Evolutionary conservation across 1,140 invertebrate species (phyloP).

Genomic region (Brachionus rubens): DNA sequence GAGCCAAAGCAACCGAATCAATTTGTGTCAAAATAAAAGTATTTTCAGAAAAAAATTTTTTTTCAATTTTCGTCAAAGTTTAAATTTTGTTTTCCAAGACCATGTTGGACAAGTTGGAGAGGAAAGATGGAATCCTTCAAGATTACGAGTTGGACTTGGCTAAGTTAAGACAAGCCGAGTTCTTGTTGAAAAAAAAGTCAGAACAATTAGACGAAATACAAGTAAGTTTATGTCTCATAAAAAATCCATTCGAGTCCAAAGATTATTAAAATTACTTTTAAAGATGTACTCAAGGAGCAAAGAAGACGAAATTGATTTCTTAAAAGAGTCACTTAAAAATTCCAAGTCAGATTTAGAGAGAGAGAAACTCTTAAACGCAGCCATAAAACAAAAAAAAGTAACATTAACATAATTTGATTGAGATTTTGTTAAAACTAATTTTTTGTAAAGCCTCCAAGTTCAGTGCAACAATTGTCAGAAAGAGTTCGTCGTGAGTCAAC

Average conservation of each 20-base stretch:
- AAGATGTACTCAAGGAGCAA: constrained; percentile 52
- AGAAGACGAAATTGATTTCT: constrained; percentile 56
- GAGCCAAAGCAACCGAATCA: constrained; percentile 36
- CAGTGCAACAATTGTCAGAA: constrained; percentile 46
- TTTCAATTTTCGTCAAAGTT: background rate
- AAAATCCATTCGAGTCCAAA: background rate
- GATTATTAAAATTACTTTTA: constrained; percentile 41
- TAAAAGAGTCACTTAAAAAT: constrained; percentile 56
- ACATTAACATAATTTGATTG: background rate
- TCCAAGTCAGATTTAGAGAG: constrained; percentile 55
- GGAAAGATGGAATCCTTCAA: constrained; percentile 58
- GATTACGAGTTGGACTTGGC: constrained; percentile 58
- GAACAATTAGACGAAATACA: constrained; percentile 34
- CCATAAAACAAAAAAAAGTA: constrained; percentile 60
- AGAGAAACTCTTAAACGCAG: constrained; percentile 57
- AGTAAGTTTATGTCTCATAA: background rate
- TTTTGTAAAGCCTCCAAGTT: background rate
- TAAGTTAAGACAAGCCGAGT: constrained; percentile 53
- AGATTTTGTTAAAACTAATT: background rate
- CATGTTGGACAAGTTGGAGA: constrained; percentile 53
- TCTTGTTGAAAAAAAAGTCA: constrained; percentile 21
- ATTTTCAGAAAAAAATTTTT: background rate
- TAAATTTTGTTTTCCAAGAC: background rate
- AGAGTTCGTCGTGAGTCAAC: constrained; percentile 43
- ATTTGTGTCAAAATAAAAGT: constrained; percentile 36